A percentile compares a stretch with the other conserved stretches of the same genome.
phyloP scores from a whole-genome alignment of 2,888 invertebrate species.

The Nemurella pictetii region DNA sequence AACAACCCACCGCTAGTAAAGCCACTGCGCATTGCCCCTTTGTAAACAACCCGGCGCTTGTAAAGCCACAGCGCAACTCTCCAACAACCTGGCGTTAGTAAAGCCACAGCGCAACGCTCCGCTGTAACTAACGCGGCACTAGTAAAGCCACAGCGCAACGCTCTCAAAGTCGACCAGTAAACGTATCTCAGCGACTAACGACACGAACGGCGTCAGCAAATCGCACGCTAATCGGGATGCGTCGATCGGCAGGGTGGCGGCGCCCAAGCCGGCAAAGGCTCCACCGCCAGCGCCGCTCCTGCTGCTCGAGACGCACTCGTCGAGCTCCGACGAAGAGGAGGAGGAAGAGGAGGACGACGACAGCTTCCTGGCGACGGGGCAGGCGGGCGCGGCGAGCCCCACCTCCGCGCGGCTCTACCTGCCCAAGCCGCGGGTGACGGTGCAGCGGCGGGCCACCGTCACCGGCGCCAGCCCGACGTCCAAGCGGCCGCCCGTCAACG shows the following conservation, averaged over 20 bases:
- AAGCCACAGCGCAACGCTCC: too few species aligned
- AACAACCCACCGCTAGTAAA: too few species aligned
- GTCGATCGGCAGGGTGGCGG: not conserved
- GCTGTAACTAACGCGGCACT: too few species aligned
- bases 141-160: too few species aligned
- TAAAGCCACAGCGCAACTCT: too few species aligned
- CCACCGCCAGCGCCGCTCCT: not conserved
- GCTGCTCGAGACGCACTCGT: conserved; percentile 10
- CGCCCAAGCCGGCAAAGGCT: conserved; percentile 29
- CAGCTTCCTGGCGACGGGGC: conserved; percentile 48
- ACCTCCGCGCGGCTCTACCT: conserved; percentile 65
- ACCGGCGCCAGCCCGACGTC: conserved; percentile 77
- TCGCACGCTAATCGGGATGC: not conserved
- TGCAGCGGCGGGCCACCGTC: conserved; percentile 84
- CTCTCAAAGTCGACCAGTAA: too few species aligned
- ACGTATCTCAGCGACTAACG: too few species aligned
- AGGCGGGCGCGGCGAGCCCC: conserved; percentile 47
- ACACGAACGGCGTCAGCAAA: too few species aligned
- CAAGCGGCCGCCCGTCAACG: conserved; percentile 63
- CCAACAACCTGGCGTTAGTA: too few species aligned
- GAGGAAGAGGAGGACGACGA: conserved; percentile 54
- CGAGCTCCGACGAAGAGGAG: conserved; percentile 46
- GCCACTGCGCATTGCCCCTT: too few species aligned
- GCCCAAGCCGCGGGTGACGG: conserved; percentile 72
- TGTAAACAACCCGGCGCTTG: too few species aligned